Conservation (phyloP, 2,797 vertebrate genomes). For the Halcyon chelicuti region DNA sequence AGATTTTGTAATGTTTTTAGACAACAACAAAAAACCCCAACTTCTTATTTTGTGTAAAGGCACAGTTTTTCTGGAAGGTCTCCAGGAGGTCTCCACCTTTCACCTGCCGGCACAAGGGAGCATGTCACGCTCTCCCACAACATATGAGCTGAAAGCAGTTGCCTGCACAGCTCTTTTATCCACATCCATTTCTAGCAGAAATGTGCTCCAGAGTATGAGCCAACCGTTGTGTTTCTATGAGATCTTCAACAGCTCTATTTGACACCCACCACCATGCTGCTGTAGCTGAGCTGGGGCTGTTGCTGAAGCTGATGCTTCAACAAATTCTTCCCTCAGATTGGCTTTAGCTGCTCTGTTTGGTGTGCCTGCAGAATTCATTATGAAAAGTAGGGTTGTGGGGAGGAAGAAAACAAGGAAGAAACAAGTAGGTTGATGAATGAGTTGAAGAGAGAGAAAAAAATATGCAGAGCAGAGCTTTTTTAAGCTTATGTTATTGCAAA, state of each 20-base stretch:
- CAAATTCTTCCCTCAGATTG: not conserved
- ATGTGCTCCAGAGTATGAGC: not conserved
- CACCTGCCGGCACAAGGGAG: not conserved
- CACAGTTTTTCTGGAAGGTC: not conserved
- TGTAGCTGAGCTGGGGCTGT: not conserved
- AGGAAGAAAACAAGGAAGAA: not conserved
- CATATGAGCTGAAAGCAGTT: not conserved
- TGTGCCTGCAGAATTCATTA: not conserved
- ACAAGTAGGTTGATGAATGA: not conserved
- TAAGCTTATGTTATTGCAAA: not conserved
- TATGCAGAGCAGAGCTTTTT: not conserved
- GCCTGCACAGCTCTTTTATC: not conserved
- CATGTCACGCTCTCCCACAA: not conserved
- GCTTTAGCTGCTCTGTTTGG: fast-evolving
- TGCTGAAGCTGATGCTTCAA: not conserved
- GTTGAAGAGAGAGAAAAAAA: not conserved
- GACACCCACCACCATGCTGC: not conserved
- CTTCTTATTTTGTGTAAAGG: not conserved
- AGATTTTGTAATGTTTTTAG: not conserved
- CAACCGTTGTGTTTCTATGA: not conserved
- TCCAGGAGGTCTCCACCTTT: not conserved
- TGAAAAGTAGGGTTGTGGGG: not conserved
- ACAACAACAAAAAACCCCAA: not conserved
- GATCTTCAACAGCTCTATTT: not conserved
- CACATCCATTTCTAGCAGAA: not conserved